These are phyloP conservation scores for Pelobates fuscus DNA, from an alignment of 2,113 vertebrate species.

Conservation along the genomic window DNA sequence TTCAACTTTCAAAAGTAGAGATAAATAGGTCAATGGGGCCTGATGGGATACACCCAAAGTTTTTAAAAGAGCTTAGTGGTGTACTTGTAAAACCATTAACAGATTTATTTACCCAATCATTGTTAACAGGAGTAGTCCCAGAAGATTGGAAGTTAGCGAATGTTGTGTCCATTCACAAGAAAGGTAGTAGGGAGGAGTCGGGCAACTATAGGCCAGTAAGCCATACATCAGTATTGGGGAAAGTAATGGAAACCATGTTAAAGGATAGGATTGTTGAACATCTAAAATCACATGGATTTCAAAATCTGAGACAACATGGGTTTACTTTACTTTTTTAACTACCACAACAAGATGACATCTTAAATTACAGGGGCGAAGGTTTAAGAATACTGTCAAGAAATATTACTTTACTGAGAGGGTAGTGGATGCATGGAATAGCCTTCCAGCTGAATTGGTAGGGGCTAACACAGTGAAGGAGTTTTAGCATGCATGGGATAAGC, in stretches of 20 bases:
- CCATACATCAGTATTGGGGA: neutral
- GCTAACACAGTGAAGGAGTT: too few species aligned
- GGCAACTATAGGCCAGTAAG: neutral
- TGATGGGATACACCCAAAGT: neutral
- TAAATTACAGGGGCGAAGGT: too few species aligned
- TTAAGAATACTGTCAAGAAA: too few species aligned
- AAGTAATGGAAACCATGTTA: constrained; percentile 5
- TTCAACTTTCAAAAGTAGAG: neutral
- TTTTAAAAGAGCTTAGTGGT: neutral
- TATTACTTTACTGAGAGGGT: too few species aligned
- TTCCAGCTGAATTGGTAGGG: too few species aligned
- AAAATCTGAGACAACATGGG: too few species aligned
- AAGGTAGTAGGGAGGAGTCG: constrained; percentile 4
- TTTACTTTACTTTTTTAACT: too few species aligned
- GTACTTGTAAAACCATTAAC: neutral
- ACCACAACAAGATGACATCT: too few species aligned
- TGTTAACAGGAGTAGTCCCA: neutral
- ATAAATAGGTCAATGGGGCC: neutral
- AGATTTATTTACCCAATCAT: constrained; percentile 2
- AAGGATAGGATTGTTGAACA: too few species aligned
- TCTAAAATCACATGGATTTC: too few species aligned
- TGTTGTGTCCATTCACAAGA: constrained; percentile 7
- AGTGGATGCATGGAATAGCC: too few species aligned
- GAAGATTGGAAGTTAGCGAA: constrained; percentile 2
- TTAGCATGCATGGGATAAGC: too few species aligned